Conservation (phyloP, 1,140 invertebrate species). For the Hyles vespertilio region DNA sequence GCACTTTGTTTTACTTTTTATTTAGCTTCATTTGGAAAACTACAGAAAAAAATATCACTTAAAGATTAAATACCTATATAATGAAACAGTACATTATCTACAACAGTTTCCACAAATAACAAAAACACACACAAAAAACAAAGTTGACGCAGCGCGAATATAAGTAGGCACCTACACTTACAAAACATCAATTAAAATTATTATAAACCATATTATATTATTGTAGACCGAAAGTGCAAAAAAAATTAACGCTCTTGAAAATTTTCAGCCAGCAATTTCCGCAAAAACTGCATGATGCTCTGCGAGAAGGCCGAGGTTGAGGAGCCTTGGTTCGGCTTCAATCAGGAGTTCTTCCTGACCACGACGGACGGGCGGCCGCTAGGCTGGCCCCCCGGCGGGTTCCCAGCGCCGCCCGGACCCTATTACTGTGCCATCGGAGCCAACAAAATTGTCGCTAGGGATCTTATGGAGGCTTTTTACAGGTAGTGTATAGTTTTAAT, state of each 20-base stretch:
- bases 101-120: no score
- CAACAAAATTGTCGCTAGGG: conserved; percentile 93
- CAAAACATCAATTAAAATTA: no score
- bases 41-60: no score
- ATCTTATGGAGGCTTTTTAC: conserved; percentile 94
- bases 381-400: conserved; percentile 90
- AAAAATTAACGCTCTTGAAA: background rate
- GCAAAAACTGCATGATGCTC: conserved; percentile 83
- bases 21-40: no score
- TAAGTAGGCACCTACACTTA: no score
- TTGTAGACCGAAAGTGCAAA: background rate
- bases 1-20: no score
- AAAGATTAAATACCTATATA: no score
- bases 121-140: no score
- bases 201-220: no score
- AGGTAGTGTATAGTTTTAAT: conserved; percentile 42
- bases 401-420: conserved; percentile 78
- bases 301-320: conserved; percentile 84
- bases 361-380: conserved; percentile 87
- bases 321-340: conserved; percentile 96
- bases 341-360: conserved; percentile 88
- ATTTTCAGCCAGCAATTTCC: conserved; percentile 81
- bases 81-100: no score
- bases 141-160: no score
- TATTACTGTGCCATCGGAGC: conserved; percentile 93